Conservation (phyloP, 2,888 invertebrate genomes). For the Clanis bilineata region DNA sequence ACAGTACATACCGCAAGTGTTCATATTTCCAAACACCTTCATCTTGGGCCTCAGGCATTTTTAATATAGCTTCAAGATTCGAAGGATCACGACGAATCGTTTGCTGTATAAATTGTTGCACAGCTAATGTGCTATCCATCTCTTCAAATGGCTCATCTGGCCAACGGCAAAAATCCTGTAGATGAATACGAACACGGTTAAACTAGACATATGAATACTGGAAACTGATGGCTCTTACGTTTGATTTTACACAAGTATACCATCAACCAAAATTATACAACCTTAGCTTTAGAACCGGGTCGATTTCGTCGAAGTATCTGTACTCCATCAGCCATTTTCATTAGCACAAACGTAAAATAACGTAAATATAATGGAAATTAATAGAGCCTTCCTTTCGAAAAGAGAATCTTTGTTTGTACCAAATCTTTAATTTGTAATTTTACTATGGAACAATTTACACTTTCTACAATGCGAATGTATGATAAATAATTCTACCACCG, state of each 20-base stretch:
- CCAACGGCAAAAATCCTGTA: slow-evolving; percentile 98
- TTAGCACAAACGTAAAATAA: not conserved
- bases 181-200: not conserved
- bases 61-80: slow-evolving; percentile 96
- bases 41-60: slow-evolving; percentile 98
- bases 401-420: too few relatives aligned
- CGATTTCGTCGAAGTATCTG: slow-evolving; percentile 93
- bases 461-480: too few relatives aligned
- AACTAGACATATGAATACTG: not conserved
- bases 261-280: slow-evolving; percentile 80
- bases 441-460: too few relatives aligned
- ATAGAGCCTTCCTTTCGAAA: too few relatives aligned
- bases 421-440: too few relatives aligned
- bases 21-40: slow-evolving; percentile 99
- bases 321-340: slow-evolving; percentile 89
- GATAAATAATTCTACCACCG: too few relatives aligned
- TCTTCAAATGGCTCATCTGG: slow-evolving; percentile 99
- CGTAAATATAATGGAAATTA: not conserved
- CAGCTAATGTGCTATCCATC: slow-evolving; percentile 99
- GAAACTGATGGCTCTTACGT: too few relatives aligned
- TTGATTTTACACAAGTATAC: too few relatives aligned
- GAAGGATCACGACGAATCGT: slow-evolving; percentile 95
- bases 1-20: slow-evolving; percentile 89
- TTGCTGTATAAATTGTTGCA: slow-evolving; percentile 99
- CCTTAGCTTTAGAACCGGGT: slow-evolving; percentile 95